These are phyloP conservation scores for Eupithecia abbreviata DNA, from an alignment of 2,888 invertebrate species.

Conservation along the genomic window DNA sequence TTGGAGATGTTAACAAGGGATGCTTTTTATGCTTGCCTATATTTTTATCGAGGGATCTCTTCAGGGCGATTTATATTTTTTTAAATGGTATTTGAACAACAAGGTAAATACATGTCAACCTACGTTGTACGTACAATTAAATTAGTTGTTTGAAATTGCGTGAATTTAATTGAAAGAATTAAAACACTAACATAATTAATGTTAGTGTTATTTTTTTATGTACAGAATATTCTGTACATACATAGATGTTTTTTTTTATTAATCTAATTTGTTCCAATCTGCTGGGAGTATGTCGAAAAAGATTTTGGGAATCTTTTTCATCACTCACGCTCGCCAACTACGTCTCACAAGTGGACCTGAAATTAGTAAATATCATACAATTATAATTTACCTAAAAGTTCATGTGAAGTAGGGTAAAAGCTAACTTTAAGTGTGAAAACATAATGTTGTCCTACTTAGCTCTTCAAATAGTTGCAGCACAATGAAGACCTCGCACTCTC, in stretches of 20 bases:
- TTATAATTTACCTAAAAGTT: neutral
- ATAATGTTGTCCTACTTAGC: slow-evolving; percentile 14
- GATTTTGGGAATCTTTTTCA: too few relatives aligned
- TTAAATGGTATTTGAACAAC: neutral
- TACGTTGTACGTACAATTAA: neutral
- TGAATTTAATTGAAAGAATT: too few relatives aligned
- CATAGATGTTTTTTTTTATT: too few relatives aligned
- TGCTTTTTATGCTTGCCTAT: neutral
- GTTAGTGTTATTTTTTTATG: too few relatives aligned
- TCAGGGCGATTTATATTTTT: neutral
- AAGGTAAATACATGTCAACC: neutral
- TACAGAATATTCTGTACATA: too few relatives aligned
- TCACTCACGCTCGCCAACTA: neutral
- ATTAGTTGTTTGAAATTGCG: neutral
- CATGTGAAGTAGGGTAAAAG: neutral
- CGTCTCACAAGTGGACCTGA: neutral
- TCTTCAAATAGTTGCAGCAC: slow-evolving; percentile 19
- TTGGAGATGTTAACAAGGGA: slow-evolving; percentile 5
- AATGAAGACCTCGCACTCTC: slow-evolving; percentile 27
- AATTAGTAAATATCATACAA: neutral
- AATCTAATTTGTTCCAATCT: too few relatives aligned
- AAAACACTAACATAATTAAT: too few relatives aligned
- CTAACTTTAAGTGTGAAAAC: neutral
- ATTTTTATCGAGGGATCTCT: neutral
- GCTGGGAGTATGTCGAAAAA: too few relatives aligned